Evolutionary conservation across 1,140 invertebrate species (phyloP).

Genomic region (Meloidogyne floridensis): DNA sequence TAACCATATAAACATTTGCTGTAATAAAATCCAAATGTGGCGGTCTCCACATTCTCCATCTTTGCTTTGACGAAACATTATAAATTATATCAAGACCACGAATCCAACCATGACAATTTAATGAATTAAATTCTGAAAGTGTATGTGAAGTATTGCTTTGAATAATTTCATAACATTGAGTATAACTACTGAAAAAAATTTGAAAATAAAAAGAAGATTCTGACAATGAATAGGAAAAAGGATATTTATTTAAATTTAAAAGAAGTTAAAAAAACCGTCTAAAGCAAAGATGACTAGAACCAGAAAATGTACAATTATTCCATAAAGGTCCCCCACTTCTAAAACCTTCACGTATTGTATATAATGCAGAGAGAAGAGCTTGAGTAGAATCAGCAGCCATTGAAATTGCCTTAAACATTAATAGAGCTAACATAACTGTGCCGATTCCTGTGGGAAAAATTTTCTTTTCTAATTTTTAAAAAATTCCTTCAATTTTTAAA

Average conservation of each 20-base stretch:
- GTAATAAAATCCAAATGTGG: slow-evolving; percentile 6
- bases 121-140: not conserved
- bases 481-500: not conserved
- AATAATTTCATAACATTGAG: not conserved
- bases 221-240: no score
- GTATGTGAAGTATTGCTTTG: not conserved
- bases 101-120: not conserved
- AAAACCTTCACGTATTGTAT: not conserved
- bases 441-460: not conserved
- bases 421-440: not conserved
- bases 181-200: not conserved
- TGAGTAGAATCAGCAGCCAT: slow-evolving; percentile 1
- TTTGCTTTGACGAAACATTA: not conserved
- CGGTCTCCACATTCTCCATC: not conserved
- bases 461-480: not conserved
- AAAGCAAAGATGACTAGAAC: not conserved
- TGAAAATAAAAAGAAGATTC: not conserved
- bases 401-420: slow-evolving; percentile 9
- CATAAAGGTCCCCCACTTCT: not conserved
- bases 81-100: slow-evolving; percentile 6
- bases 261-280: not conserved
- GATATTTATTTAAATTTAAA: not conserved
- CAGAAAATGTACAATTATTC: slow-evolving; percentile 4
- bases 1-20: slow-evolving; percentile 3
- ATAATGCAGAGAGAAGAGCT: not conserved